Conservation (phyloP, 1,140 invertebrate species). For the Holcopasites calliopsidis region DNA sequence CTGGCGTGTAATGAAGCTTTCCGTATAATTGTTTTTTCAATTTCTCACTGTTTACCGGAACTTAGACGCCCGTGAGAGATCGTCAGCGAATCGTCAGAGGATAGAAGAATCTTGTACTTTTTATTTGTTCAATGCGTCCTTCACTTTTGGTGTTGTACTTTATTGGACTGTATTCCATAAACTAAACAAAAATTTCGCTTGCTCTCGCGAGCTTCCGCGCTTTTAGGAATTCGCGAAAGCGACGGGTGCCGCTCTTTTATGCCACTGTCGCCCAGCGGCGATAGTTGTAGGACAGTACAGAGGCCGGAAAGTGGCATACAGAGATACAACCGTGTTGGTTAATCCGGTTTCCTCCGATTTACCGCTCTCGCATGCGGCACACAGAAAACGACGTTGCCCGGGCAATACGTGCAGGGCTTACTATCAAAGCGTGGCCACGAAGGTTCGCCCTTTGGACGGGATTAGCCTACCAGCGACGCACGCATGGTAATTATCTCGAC, state of each 20-base stretch:
- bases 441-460: constrained; percentile 12
- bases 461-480: constrained; percentile 14
- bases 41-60: background rate
- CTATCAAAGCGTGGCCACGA: background rate
- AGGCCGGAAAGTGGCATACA: background rate
- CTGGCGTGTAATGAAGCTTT: constrained; percentile 16
- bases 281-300: background rate
- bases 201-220: too few species aligned
- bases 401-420: constrained; percentile 29
- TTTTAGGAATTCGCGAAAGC: too few species aligned
- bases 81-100: too few species aligned
- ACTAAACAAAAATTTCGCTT: too few species aligned
- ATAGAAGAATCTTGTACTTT: too few species aligned
- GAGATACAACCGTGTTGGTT: constrained; percentile 36
- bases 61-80: background rate
- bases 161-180: too few species aligned
- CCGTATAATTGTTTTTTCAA: background rate
- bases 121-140: too few species aligned
- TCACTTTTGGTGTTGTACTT: too few species aligned
- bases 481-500: constrained; percentile 21
- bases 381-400: constrained; percentile 11
- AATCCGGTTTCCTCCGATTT: constrained; percentile 41
- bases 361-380: constrained; percentile 29
- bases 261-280: background rate
- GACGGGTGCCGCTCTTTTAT: too few species aligned